Percentiles rank a stretch among this genome's conserved stretches.
phyloP scores from a whole-genome alignment of 2,888 invertebrate genomes.

The Cryptus viduatorius region DNA sequence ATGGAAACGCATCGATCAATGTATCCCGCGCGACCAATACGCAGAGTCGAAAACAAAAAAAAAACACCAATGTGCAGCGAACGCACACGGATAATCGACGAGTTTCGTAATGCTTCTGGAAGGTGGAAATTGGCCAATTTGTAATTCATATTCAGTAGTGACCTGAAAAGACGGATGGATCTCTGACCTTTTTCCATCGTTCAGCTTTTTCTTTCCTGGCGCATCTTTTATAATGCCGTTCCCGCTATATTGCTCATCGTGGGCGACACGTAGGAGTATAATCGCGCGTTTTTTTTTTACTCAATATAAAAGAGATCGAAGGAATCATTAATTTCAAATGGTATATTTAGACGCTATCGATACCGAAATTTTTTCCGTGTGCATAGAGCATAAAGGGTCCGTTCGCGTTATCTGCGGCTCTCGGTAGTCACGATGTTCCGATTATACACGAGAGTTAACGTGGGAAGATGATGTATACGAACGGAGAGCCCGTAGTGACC shows the following conservation, averaged over 20 bases:
- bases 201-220: slow-evolving; percentile 37
- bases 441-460: neutral
- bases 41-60: neutral
- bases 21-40: neutral
- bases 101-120: slow-evolving; percentile 67
- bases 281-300: slow-evolving; percentile 27
- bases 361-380: neutral
- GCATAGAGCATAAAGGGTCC: neutral
- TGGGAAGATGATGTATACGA: neutral
- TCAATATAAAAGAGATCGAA: slow-evolving; percentile 26
- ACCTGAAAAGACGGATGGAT: slow-evolving; percentile 80
- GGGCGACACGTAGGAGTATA: slow-evolving; percentile 40
- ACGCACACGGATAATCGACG: slow-evolving; percentile 50
- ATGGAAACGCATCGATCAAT: slow-evolving; percentile 16
- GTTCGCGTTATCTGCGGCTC: neutral
- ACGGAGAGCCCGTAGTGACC: neutral
- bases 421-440: neutral
- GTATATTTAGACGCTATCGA: slow-evolving; percentile 20
- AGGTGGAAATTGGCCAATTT: slow-evolving; percentile 80
- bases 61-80: neutral
- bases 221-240: slow-evolving; percentile 28
- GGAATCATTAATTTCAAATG: slow-evolving; percentile 12
- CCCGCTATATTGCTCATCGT: slow-evolving; percentile 14
- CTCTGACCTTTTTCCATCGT: slow-evolving; percentile 80
- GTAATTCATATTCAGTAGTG: slow-evolving; percentile 83